A percentile compares a stretch with the other conserved stretches of the same genome.
These are phyloP conservation scores for Momotus momota DNA, from an alignment of 2,797 vertebrate genomes.

Conservation along the genomic window DNA sequence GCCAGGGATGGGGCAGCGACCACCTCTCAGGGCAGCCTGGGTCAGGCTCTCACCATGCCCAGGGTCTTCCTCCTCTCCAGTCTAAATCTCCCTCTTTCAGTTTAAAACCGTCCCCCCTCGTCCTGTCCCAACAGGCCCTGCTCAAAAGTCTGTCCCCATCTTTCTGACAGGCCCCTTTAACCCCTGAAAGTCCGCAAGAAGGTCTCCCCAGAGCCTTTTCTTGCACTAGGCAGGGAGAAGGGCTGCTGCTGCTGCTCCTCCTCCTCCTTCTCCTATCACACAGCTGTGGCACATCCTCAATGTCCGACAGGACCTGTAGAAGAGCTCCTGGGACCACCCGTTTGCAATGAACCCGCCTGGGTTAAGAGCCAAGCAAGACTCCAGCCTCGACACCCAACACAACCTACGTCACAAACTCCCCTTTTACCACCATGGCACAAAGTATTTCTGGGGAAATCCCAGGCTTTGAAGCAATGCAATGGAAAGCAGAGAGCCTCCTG, in stretches of 20 bases:
- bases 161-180: too few relatives aligned
- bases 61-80: too few relatives aligned
- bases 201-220: neutral
- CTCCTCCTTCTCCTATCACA: neutral
- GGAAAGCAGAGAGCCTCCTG: neutral
- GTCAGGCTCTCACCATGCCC: too few relatives aligned
- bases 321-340: neutral
- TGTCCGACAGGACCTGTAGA: neutral
- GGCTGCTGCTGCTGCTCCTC: neutral
- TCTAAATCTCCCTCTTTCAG: too few relatives aligned
- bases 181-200: too few relatives aligned
- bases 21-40: too few relatives aligned
- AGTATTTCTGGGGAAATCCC: neutral
- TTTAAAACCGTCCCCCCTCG: too few relatives aligned
- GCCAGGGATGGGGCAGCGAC: neutral
- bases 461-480: neutral
- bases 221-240: neutral
- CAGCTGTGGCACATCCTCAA: rapidly evolving
- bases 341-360: rapidly evolving
- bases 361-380: neutral
- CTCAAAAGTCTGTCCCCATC: too few relatives aligned
- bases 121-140: too few relatives aligned
- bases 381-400: neutral
- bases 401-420: rapidly evolving
- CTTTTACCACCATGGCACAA: rapidly evolving